Conservation (phyloP, 2,888 invertebrate species). For the Plebejus anna region DNA sequence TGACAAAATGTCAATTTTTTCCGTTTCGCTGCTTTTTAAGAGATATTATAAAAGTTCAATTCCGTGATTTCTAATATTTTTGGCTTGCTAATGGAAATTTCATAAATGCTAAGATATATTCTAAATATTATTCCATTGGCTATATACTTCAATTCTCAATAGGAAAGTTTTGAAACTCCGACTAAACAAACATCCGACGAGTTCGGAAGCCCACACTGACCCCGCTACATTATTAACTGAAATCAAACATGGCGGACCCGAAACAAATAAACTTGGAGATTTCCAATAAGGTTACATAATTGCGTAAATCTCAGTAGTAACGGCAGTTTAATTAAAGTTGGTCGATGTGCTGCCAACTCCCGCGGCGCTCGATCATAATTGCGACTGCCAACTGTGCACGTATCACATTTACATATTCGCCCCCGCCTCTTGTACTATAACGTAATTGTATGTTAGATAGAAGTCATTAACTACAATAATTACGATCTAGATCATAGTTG, state of each 20-base stretch:
- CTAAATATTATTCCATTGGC: background rate
- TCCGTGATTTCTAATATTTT: background rate
- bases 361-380: constrained; percentile 27
- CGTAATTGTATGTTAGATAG: background rate
- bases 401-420: background rate
- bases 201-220: constrained; percentile 1
- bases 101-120: background rate
- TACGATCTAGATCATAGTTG: no score
- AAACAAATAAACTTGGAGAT: constrained; percentile 10
- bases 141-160: background rate
- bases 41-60: background rate
- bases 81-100: background rate
- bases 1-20: background rate
- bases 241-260: constrained; percentile 8
- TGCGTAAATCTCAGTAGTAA: constrained; percentile 37
- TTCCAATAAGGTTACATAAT: constrained; percentile 20
- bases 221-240: constrained; percentile 15
- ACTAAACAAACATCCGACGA: background rate
- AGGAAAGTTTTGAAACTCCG: background rate
- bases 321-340: constrained; percentile 47
- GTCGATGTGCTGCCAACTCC: constrained; percentile 41
- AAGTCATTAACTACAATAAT: background rate
- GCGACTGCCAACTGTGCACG: constrained; percentile 29
- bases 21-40: background rate
- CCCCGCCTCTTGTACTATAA: background rate